Conservation (phyloP, 2,797 vertebrate genomes). For the Botia almorhae region DNA sequence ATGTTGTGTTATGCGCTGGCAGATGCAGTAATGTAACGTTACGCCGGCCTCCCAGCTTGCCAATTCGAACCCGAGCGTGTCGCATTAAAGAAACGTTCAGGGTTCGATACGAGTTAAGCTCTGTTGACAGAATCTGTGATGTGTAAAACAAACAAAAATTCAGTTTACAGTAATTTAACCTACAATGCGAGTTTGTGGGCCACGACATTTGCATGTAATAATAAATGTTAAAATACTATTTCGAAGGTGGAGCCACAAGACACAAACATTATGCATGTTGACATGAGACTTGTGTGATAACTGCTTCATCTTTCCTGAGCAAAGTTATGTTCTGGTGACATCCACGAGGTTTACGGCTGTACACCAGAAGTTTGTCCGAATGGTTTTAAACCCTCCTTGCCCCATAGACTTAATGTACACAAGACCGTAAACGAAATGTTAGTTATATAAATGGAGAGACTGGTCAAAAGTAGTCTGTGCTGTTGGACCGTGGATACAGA, state of each 20-base stretch:
- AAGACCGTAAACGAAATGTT: too few species aligned
- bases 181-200: background rate
- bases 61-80: background rate
- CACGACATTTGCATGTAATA: background rate
- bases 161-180: conserved; percentile 1
- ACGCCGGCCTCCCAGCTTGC: background rate
- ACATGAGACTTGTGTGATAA: too few species aligned
- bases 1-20: conserved; percentile 40
- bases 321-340: too few species aligned
- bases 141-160: background rate
- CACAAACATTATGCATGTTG: background rate
- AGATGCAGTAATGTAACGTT: background rate
- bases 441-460: too few species aligned
- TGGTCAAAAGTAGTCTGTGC: too few species aligned
- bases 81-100: background rate
- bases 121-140: background rate
- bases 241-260: background rate
- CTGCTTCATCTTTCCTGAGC: too few species aligned
- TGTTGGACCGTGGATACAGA: background rate
- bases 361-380: too few species aligned
- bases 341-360: too few species aligned
- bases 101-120: background rate
- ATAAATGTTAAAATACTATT: background rate
- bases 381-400: too few species aligned
- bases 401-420: too few species aligned